Base-by-base conservation (phyloP, 2,113 vertebrate genomes). In the Desmodus rotundus region DNA sequence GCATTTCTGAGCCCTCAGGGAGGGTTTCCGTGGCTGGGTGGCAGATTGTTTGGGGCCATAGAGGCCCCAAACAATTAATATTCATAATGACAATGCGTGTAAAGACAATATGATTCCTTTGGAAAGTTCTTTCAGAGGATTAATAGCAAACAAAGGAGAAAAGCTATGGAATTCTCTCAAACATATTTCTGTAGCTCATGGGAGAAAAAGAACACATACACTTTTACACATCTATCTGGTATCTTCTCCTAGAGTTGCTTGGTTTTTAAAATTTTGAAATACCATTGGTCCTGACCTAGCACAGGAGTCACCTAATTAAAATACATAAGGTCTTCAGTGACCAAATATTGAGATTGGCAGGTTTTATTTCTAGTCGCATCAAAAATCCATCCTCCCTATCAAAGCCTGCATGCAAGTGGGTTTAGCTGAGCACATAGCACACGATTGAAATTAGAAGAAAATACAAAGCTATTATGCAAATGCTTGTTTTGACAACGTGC, bases 401-500 rank as follows among this genome's bases (percentile, higher is more conserved):
- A 93, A 61, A 94, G 85, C 5, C 52, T 89, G 5, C 15, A 73
- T 87, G 7, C 15, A 73, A 96, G 74, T 94, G 50, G n/a, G 76
- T 91, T 95, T 91, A 95, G 93, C 89, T 96, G 97, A 97, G 95
- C 96, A 13, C 28, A 97, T 95, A 96, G 94, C 2, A 41, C 90
- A 61, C 22, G 73, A 74, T 28, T 70, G 65, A 68, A 95, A 91
- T 67, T 24, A 52, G 81, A 80, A 36, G 76, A 85, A 90, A 95
- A 94, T 89, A 95, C 86, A 91, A 97, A 94, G 78, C n/a, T 81
- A 86, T 98, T 97, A 97, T 96, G 96, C 95, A 97, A 98, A 97
- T 97, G 26, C 50, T 97, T 96, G 90, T 97, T 98, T 98, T 98
- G 98, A 98, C 97, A 98, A 86, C 91, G 81, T 96, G 78, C 84